Conservation (phyloP, 2,113 vertebrate species). For the Raja brachyura region DNA sequence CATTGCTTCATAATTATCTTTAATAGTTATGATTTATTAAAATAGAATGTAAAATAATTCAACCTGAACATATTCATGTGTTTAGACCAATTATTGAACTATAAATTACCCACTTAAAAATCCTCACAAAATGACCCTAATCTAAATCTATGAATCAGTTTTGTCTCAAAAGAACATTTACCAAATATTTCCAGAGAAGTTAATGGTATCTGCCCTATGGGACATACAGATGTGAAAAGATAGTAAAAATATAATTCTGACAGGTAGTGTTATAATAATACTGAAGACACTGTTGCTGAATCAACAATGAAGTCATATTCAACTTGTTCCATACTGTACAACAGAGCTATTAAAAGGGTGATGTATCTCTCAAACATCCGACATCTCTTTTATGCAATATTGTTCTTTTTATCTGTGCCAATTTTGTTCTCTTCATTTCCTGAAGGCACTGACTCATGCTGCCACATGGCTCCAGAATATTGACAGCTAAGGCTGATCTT, state of each 20-base stretch:
- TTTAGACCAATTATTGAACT: neutral
- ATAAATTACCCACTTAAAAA: neutral
- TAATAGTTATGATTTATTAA: neutral
- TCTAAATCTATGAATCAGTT: neutral
- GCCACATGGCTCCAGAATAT: neutral
- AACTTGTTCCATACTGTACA: neutral
- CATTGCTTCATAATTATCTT: neutral
- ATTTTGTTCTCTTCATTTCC: neutral
- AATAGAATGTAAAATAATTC: neutral
- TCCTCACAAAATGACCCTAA: neutral
- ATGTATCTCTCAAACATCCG: neutral
- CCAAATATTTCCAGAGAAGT: neutral
- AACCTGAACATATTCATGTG: neutral
- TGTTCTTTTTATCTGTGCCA: neutral
- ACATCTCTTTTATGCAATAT: neutral
- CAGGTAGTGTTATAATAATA: neutral
- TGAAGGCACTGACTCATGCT: neutral
- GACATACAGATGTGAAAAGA: neutral
- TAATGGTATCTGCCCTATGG: neutral
- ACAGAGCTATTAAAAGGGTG: neutral
- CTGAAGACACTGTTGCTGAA: neutral
- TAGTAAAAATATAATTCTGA: neutral
- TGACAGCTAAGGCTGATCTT: neutral
- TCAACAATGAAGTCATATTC: neutral
- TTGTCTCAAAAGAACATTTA: neutral